phyloP scores from a whole-genome alignment of 2,888 invertebrate genomes.

The Sarcophaga rosellei region DNA sequence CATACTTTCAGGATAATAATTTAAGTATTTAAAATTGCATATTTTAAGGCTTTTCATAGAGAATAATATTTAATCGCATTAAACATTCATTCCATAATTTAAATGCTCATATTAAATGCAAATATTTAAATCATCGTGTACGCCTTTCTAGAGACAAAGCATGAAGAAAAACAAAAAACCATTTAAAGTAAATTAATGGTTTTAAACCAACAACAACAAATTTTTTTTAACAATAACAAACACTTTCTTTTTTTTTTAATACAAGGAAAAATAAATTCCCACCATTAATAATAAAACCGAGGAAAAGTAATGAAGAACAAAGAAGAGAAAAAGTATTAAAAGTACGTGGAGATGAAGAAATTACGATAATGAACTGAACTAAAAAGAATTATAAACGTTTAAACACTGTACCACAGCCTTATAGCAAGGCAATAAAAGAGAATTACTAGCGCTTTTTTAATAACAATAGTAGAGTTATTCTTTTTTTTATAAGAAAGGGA shows the following conservation, averaged over 20 bases:
- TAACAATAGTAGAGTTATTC: background rate
- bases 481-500: background rate
- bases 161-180: background rate
- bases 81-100: background rate
- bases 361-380: slow-evolving; percentile 1
- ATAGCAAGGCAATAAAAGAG: background rate
- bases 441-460: background rate
- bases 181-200: slow-evolving; percentile 18
- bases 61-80: background rate
- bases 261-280: background rate
- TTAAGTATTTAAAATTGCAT: too few relatives aligned
- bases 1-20: too few relatives aligned
- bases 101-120: background rate
- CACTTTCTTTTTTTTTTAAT: slow-evolving; percentile 12
- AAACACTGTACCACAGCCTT: background rate
- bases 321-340: too few relatives aligned
- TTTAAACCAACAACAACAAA: background rate
- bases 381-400: slow-evolving; percentile 8
- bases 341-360: background rate
- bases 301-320: slow-evolving; percentile 1
- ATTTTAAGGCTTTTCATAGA: too few relatives aligned
- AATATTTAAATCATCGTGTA: background rate
- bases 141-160: too few relatives aligned
- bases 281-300: slow-evolving; percentile 16
- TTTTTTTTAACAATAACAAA: background rate